Conservation (phyloP, 1,140 invertebrate genomes). For the Sycobia sp. region DNA sequence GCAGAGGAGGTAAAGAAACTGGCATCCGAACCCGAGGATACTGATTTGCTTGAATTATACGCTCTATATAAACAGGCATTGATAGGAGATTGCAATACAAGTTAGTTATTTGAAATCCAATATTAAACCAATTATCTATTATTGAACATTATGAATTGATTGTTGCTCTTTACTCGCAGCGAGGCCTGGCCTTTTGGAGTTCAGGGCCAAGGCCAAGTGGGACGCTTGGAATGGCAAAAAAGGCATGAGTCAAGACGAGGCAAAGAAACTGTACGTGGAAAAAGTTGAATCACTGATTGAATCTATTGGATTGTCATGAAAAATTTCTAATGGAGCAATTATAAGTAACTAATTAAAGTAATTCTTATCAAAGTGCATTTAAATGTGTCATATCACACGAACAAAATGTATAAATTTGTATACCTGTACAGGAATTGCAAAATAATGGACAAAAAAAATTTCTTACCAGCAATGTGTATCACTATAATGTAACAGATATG, state of each 20-base stretch:
- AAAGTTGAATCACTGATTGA: conserved; percentile 72
- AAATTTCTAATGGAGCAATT: too few relatives aligned
- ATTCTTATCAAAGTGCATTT: too few relatives aligned
- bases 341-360: too few relatives aligned
- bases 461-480: too few relatives aligned
- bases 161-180: conserved; percentile 67
- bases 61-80: conserved; percentile 87
- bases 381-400: too few relatives aligned
- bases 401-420: too few relatives aligned
- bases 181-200: conserved; percentile 88
- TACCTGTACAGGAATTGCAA: too few relatives aligned
- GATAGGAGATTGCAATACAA: conserved; percentile 79
- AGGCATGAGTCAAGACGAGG: conserved; percentile 78
- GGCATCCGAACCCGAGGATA: conserved; percentile 78
- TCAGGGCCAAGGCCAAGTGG: conserved; percentile 97
- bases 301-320: too few relatives aligned
- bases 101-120: conserved; percentile 55
- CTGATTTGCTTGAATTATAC: conserved; percentile 86
- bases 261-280: conserved; percentile 82
- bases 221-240: conserved; percentile 88
- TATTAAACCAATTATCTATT: too few relatives aligned
- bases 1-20: conserved; percentile 81
- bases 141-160: too few relatives aligned
- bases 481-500: too few relatives aligned
- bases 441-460: too few relatives aligned